Base-by-base conservation (phyloP, 1,140 invertebrate species). In the Belonocnema kinseyi region DNA sequence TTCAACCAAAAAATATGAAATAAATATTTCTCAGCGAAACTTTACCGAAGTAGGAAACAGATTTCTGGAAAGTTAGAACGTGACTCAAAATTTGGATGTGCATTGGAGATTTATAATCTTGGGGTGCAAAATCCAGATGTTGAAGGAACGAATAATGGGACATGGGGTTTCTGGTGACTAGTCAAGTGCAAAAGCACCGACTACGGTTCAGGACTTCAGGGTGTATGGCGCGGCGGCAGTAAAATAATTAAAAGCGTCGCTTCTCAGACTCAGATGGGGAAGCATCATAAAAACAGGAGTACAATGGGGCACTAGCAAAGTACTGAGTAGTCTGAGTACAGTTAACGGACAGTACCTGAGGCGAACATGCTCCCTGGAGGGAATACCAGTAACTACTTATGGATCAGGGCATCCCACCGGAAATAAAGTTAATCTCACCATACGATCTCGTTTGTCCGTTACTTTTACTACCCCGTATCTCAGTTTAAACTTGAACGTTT, bases 341-440 rank as follows among this genome's bases (percentile, higher is more conserved):
- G 61, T 66, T 66, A 66, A 66, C 61, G 61, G 61, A 66, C 61
- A 66, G 61, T 66, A 66, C 61, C 61, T 66, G 61, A 66, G 61
- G 26, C 33, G 5, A 66, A 26, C 61, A 40, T 66, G 33, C 26
- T 66, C 61, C 61, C 61, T 66, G 61, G 61, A 46, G 61, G 46
- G 61, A 40, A 5, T 66, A 66, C 61, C 61, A 66, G 61, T 66
- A 40, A 40, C 21, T 61, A 61, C 58, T 61, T 66, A 46, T 66
- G 26, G 21, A 66, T 10, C 61, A 66, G 61, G 61, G 61, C 61
- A 66, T 66, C 40, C 12, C 26, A 66, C 61, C 14, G 13, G 58
- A 61, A 7, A 54, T 54, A n/a, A 17, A 19, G 2, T 17, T 46
- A 46, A 46, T 46, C 10, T 11, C 40, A 46, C 40, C 40, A 46